phyloP scores from a whole-genome alignment of 2,888 invertebrate species.

The Auanema freiburgensis region DNA sequence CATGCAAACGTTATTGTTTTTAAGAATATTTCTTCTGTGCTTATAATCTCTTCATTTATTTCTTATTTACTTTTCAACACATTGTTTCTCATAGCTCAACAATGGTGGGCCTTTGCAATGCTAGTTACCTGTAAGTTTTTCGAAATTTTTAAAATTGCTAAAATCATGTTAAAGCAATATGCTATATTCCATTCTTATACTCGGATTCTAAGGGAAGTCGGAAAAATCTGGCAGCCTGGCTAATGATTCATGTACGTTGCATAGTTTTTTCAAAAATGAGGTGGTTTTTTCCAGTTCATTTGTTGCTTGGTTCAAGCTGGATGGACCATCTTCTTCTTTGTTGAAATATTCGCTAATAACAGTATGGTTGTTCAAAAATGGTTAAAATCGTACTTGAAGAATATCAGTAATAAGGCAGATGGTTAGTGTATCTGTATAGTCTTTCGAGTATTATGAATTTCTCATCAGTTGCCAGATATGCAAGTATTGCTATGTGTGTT shows the following conservation, averaged over 20 bases:
- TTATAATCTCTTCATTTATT: constrained; percentile 7
- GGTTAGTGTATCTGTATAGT: background rate
- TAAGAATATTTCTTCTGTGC: too few species aligned
- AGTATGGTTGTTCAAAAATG: constrained; percentile 5
- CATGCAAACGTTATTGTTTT: background rate
- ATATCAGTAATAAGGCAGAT: constrained; percentile 1
- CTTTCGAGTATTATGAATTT: background rate
- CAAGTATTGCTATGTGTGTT: constrained; percentile 14
- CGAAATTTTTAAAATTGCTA: background rate
- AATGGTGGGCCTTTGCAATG: constrained; percentile 20
- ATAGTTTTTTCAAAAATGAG: constrained; percentile 7
- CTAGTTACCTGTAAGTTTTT: constrained; percentile 14
- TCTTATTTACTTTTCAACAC: constrained; percentile 15
- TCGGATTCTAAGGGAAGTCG: background rate
- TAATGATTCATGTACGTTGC: constrained; percentile 9
- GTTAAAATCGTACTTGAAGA: constrained; percentile 14
- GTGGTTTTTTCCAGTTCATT: constrained; percentile 10
- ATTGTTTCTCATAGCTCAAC: constrained; percentile 14
- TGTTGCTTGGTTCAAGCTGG: constrained; percentile 11
- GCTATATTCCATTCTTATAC: background rate
- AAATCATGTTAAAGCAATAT: constrained; percentile 3
- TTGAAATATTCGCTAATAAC: constrained; percentile 11
- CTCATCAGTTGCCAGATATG: constrained; percentile 16
- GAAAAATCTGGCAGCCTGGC: constrained; percentile 1
- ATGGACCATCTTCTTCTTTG: constrained; percentile 17